phyloP scores from a whole-genome alignment of 2,113 vertebrate genomes.

The Craseonycteris thonglongyai region DNA sequence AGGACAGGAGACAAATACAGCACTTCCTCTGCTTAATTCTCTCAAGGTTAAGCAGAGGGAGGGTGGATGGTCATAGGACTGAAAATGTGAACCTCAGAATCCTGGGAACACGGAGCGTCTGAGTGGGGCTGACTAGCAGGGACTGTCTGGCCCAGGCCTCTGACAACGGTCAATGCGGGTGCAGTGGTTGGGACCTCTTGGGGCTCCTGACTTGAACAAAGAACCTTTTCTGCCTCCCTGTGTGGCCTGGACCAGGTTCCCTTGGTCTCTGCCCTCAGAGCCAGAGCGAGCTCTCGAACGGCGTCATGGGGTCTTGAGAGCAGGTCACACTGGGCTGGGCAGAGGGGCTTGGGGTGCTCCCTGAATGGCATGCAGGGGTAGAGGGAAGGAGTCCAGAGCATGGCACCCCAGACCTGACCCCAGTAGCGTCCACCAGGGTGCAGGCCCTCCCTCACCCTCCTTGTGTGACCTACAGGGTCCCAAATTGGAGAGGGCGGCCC shows the following conservation, averaged over 20 bases:
- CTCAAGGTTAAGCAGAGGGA: not conserved
- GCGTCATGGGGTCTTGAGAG: accelerated
- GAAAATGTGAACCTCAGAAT: not conserved
- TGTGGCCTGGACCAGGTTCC: not conserved
- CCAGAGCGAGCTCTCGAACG: not conserved
- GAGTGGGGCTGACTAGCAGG: not conserved
- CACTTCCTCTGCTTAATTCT: not conserved
- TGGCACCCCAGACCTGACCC: not conserved
- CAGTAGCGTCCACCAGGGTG: not conserved
- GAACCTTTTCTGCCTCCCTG: not conserved
- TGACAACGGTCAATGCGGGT: accelerated
- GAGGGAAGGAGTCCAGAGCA: not conserved
- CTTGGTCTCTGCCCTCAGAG: not conserved
- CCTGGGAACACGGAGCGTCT: not conserved
- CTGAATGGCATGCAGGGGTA: not conserved
- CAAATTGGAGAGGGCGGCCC: not conserved
- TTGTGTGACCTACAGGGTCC: accelerated
- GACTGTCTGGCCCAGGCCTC: accelerated
- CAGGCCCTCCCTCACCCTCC: not conserved
- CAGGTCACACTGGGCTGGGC: not conserved
- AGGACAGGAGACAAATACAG: not conserved
- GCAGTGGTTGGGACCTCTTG: accelerated
- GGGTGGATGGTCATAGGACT: not conserved
- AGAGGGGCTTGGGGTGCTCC: not conserved
- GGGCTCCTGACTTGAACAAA: not conserved